Evolutionary conservation across 2,113 vertebrate species (phyloP).

Genomic region (Lonchura striata): DNA sequence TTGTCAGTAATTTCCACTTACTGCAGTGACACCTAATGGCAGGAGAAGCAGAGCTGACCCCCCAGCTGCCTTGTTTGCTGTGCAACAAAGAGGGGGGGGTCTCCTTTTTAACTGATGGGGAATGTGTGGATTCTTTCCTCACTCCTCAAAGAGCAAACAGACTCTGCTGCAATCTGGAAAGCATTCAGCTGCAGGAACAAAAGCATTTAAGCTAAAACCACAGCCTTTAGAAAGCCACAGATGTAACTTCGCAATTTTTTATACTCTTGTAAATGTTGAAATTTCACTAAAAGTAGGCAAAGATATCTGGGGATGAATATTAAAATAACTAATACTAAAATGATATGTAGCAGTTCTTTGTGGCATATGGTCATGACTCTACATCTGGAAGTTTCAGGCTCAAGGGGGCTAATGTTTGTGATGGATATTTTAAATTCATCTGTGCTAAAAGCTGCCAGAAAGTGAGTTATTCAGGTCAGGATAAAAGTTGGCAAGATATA

Average conservation of each 20-base stretch:
- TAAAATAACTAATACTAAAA: conserved; percentile 29
- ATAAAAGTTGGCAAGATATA: conserved; percentile 68
- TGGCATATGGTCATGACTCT: conserved; percentile 68
- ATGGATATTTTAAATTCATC: conserved; percentile 69
- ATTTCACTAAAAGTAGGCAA: neutral
- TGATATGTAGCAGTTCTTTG: neutral
- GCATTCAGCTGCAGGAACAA: conserved; percentile 56
- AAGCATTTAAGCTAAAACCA: conserved; percentile 14
- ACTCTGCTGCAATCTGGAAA: conserved; percentile 32
- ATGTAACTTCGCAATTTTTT: neutral
- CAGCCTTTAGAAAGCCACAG: neutral
- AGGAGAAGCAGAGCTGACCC: conserved; percentile 55
- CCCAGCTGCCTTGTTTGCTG: conserved; percentile 40
- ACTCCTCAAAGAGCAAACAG: conserved; percentile 53
- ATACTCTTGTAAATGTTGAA: neutral
- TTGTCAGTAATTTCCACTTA: conserved; percentile 62
- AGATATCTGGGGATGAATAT: neutral
- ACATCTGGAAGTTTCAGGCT: conserved; percentile 73
- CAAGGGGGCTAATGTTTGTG: conserved; percentile 63
- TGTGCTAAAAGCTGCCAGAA: conserved; percentile 62
- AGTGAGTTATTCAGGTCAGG: conserved; percentile 68
- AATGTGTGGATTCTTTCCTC: conserved; percentile 49
- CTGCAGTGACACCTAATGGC: conserved; percentile 71
- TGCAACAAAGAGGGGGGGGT: conserved; percentile 27
- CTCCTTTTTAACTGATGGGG: conserved; percentile 13